phyloP scores from a whole-genome alignment of 2,888 invertebrate species.

The Taphrorychus bicolor region DNA sequence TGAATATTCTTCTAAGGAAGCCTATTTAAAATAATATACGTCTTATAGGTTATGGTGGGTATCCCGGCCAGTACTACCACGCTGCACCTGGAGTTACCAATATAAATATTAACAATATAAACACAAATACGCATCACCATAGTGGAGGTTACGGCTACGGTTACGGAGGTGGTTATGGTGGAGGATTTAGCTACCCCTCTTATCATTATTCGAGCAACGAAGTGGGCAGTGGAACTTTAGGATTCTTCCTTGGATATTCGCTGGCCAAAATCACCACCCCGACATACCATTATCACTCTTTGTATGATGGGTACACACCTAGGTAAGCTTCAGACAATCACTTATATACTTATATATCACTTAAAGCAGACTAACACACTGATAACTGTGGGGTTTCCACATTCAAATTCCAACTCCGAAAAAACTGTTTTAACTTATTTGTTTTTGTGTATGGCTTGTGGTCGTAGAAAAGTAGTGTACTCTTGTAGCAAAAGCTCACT shows the following conservation, averaged over 20 bases:
- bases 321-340: constrained; percentile 42
- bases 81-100: constrained; percentile 42
- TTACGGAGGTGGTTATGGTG: constrained; percentile 36
- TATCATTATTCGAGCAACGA: constrained; percentile 48
- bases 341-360: background rate
- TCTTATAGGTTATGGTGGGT: background rate
- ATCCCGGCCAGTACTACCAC: background rate
- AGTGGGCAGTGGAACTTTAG: constrained; percentile 51
- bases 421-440: too few relatives aligned
- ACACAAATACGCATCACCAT: constrained; percentile 43
- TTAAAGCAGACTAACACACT: background rate
- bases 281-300: constrained; percentile 44
- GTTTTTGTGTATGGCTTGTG: too few relatives aligned
- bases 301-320: constrained; percentile 47
- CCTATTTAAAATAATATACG: too few relatives aligned
- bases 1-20: background rate
- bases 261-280: constrained; percentile 51
- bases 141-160: constrained; percentile 41
- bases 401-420: too few relatives aligned
- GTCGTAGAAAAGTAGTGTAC: too few relatives aligned
- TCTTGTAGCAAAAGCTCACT: too few relatives aligned
- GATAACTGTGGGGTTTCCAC: background rate
- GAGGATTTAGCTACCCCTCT: constrained; percentile 39
- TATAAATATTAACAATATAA: constrained; percentile 49
- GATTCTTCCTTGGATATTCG: constrained; percentile 53